Conservation (phyloP, 2,113 vertebrate genomes). For the Vicugna pacos region DNA sequence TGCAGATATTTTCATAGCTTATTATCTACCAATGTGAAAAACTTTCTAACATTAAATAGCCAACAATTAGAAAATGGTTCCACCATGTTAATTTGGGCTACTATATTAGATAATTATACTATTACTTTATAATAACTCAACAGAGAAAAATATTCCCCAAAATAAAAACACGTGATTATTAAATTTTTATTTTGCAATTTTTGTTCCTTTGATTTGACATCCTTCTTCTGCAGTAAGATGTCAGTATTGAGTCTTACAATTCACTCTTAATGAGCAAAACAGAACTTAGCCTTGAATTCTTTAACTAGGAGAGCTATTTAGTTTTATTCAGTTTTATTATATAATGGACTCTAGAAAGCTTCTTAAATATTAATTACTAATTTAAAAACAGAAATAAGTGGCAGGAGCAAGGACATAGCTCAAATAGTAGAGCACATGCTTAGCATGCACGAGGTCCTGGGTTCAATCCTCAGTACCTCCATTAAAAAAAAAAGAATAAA, state of each 20-base stretch:
- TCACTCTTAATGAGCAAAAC: not conserved
- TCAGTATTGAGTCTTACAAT: conserved; percentile 38
- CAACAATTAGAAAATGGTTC: conserved; percentile 31
- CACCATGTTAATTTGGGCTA: not conserved
- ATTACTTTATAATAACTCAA: conserved; percentile 24
- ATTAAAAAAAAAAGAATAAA: no score
- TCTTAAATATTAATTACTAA: not conserved
- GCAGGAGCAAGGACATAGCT: no score
- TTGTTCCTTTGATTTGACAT: conserved; percentile 14
- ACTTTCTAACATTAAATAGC: not conserved
- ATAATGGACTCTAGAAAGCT: not conserved
- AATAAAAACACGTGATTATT: not conserved
- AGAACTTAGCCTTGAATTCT: conserved; percentile 16
- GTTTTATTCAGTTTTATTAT: conserved; percentile 21
- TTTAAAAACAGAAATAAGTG: not conserved
- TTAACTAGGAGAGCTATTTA: conserved; percentile 1
- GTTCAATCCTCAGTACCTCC: no score
- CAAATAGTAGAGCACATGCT: no score
- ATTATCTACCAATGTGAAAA: conserved; percentile 43
- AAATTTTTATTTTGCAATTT: conserved; percentile 27
- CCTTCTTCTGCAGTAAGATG: conserved; percentile 35
- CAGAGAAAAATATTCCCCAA: not conserved
- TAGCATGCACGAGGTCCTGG: no score
- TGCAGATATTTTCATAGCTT: conserved; percentile 18
- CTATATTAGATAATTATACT: not conserved